Percentiles rank a stretch among this genome's conserved stretches.
Evolutionary conservation across 2,113 vertebrate species (phyloP).

Genomic region (Bambusicola thoracicus): DNA sequence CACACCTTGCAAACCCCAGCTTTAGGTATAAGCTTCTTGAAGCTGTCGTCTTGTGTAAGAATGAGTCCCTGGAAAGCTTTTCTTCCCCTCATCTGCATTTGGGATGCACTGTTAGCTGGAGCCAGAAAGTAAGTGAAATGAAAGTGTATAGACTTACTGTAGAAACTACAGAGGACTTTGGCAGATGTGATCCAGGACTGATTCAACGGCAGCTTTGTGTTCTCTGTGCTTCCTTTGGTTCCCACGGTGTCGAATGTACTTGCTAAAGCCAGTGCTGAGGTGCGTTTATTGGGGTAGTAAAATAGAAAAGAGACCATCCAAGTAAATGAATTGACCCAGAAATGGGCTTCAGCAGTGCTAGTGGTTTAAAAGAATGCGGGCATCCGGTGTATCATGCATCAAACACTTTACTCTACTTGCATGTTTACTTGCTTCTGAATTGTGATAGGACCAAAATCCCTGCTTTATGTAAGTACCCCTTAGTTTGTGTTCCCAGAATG

Average conservation of each 20-base stretch:
- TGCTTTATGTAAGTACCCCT: background rate
- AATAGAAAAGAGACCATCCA: background rate
- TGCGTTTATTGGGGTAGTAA: background rate
- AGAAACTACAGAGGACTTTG: background rate
- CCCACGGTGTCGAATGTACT: background rate
- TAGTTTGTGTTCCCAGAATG: background rate
- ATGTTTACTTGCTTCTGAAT: background rate
- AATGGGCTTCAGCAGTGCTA: background rate
- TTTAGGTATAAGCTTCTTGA: background rate
- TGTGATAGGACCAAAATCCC: background rate
- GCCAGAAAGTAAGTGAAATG: background rate
- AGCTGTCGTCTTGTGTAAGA: background rate
- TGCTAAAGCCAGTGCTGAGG: background rate
- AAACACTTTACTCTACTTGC: background rate
- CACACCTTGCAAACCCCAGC: background rate
- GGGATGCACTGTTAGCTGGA: background rate
- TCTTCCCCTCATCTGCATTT: background rate
- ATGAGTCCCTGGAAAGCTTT: background rate
- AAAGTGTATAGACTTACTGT: background rate
- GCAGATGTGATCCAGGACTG: background rate
- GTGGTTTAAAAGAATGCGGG: background rate
- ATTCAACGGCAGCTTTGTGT: background rate
- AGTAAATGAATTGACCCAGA: background rate
- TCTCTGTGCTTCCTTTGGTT: background rate
- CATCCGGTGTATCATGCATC: background rate